Conservation (phyloP, 2,888 invertebrate genomes). For the Pseudolycoriella hygida region DNA sequence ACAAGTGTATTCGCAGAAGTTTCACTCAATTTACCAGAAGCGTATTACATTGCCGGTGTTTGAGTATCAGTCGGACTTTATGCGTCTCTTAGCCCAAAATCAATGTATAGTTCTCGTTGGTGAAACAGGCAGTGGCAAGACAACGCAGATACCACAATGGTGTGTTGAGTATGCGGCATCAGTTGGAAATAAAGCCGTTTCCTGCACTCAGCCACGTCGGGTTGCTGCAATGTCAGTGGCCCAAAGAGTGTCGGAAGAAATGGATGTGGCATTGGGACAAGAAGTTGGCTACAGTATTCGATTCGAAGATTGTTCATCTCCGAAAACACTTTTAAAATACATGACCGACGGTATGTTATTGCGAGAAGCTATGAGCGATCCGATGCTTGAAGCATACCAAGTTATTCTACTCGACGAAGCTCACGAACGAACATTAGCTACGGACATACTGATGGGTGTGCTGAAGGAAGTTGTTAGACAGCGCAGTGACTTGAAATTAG, state of each 20-base stretch:
- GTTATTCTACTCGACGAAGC: slow-evolving; percentile 95
- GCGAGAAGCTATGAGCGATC: slow-evolving; percentile 98
- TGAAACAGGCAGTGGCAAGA: slow-evolving; percentile 93
- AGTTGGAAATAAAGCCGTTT: slow-evolving; percentile 59
- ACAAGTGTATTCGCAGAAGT: slow-evolving; percentile 71
- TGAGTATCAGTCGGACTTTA: slow-evolving; percentile 93
- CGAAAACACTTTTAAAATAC: slow-evolving; percentile 87
- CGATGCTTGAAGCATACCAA: slow-evolving; percentile 90
- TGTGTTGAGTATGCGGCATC: slow-evolving; percentile 57
- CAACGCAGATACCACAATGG: slow-evolving; percentile 98
- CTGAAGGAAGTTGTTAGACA: slow-evolving; percentile 83
- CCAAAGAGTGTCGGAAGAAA: slow-evolving; percentile 96
- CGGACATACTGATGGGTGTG: slow-evolving; percentile 98
- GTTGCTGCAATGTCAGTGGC: slow-evolving; percentile 99
- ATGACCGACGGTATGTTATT: slow-evolving; percentile 99
- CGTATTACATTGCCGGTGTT: slow-evolving; percentile 89
- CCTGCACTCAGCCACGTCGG: slow-evolving; percentile 91
- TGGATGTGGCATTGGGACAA: slow-evolving; percentile 87
- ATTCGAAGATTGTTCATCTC: slow-evolving; percentile 96
- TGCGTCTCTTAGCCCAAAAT: slow-evolving; percentile 79
- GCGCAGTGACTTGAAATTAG: slow-evolving; percentile 80
- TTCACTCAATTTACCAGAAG: slow-evolving; percentile 76
- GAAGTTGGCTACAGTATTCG: slow-evolving; percentile 95
- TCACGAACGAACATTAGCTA: slow-evolving; percentile 95
- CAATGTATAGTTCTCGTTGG: slow-evolving; percentile 95